These are phyloP conservation scores for Aricia agestis DNA, from an alignment of 1,140 invertebrate species.

Conservation along the genomic window DNA sequence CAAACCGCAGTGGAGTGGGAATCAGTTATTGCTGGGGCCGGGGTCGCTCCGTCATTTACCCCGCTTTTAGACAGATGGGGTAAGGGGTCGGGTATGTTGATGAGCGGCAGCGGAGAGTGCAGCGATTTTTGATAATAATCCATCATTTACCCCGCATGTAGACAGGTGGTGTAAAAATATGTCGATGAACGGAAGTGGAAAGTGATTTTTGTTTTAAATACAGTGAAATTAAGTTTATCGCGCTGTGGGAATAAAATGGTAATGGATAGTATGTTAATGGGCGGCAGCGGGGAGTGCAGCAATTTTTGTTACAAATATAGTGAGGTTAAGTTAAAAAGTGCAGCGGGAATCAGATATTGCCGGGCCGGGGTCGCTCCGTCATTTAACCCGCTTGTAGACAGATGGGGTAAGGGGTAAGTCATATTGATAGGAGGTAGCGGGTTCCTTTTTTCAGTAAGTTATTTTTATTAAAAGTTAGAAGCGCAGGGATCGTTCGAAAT, in stretches of 20 bases:
- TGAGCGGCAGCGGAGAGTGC: slow-evolving; percentile 20
- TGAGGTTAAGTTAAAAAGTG: not conserved
- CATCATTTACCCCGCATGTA: no score
- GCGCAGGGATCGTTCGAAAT: no score
- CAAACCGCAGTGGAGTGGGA: slow-evolving; percentile 22
- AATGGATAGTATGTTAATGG: not conserved
- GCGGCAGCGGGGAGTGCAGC: slow-evolving; percentile 21
- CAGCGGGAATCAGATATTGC: slow-evolving; percentile 34
- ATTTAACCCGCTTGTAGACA: slow-evolving; percentile 43
- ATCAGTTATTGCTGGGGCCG: slow-evolving; percentile 36
- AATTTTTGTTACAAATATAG: not conserved
- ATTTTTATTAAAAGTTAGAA: no score
- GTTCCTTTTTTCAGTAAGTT: no score
- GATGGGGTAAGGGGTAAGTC: slow-evolving; percentile 29
- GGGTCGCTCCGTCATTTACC: slow-evolving; percentile 41
- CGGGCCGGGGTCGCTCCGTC: slow-evolving; percentile 31
- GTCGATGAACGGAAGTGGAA: no score
- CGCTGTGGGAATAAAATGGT: no score
- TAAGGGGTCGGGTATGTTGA: not conserved
- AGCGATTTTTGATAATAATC: not conserved
- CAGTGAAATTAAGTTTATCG: no score
- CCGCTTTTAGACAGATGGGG: slow-evolving; percentile 41
- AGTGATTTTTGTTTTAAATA: no score
- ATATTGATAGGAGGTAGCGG: slow-evolving; percentile 20
- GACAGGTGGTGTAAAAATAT: no score